Evolutionary conservation across 2,888 invertebrate species (phyloP).

Genomic region (Acrocyrtus sp.): DNA sequence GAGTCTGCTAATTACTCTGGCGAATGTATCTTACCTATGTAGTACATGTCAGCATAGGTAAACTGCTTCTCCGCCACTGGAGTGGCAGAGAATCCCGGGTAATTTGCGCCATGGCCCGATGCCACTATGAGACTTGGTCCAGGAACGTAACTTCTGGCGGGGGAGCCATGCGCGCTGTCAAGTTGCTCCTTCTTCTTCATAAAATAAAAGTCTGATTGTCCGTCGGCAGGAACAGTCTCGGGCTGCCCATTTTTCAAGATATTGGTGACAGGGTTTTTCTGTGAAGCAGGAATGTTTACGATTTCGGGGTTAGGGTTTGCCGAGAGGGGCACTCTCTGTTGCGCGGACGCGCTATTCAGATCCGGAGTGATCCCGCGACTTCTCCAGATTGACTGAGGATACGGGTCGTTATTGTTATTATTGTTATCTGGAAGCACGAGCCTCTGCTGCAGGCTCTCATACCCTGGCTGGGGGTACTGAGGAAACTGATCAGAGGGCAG

Average conservation of each 20-base stretch:
- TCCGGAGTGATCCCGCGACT: too few relatives aligned
- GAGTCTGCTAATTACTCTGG: too few relatives aligned
- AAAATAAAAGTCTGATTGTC: conserved; percentile 36
- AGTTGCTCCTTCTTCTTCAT: conserved; percentile 52
- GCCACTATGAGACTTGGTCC: conserved; percentile 53
- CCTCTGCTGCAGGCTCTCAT: neutral
- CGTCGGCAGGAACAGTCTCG: conserved; percentile 8
- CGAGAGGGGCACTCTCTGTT: conserved; percentile 13
- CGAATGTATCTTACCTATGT: conserved; percentile 65
- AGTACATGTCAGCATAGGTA: conserved; percentile 66
- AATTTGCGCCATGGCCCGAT: conserved; percentile 47
- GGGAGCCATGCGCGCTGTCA: neutral
- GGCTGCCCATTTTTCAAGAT: conserved; percentile 4
- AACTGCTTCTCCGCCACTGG: conserved; percentile 29
- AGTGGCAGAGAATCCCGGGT: conserved; percentile 7
- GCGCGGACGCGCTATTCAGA: neutral
- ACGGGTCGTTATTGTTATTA: neutral
- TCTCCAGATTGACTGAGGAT: neutral
- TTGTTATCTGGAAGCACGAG: neutral
- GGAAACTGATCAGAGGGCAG: conserved; percentile 50
- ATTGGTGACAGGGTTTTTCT: neutral
- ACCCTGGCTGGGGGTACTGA: neutral
- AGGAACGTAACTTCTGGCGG: conserved; percentile 19
- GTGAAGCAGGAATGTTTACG: neutral
- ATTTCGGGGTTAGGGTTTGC: conserved; percentile 7